Conservation (phyloP, 2,888 invertebrate species). For the Leucozona laternaria region DNA sequence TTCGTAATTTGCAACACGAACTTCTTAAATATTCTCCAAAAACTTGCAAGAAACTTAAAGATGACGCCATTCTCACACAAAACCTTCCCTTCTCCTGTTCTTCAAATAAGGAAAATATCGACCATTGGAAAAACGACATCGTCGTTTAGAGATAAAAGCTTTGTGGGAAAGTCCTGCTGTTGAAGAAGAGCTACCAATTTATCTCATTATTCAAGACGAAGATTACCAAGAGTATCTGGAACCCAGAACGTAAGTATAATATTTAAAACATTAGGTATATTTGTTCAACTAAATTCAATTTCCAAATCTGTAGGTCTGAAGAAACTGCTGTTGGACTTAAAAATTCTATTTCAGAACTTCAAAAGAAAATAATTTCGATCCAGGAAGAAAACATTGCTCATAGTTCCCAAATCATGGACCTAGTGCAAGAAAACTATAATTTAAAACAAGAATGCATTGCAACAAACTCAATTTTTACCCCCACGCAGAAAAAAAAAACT, state of each 20-base stretch:
- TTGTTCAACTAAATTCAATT: not conserved
- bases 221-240: not conserved
- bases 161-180: not conserved
- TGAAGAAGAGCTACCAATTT: no score
- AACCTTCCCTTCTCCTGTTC: not conserved
- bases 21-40: not conserved
- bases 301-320: not conserved
- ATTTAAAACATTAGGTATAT: no score
- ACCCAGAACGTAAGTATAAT: not conserved
- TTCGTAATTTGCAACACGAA: not conserved
- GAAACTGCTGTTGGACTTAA: not conserved
- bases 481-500: not conserved
- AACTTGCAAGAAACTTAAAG: not conserved
- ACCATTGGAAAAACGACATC: not conserved
- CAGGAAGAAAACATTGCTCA: not conserved
- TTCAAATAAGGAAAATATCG: not conserved
- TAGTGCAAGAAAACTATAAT: not conserved
- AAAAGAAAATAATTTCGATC: not conserved
- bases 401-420: not conserved
- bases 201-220: no score
- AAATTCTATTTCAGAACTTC: no score
- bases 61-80: not conserved
- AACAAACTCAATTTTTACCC: not conserved
- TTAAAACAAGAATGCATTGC: not conserved
- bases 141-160: not conserved